Conservation (phyloP, 2,797 vertebrate genomes). For the Chelon labrosus region DNA sequence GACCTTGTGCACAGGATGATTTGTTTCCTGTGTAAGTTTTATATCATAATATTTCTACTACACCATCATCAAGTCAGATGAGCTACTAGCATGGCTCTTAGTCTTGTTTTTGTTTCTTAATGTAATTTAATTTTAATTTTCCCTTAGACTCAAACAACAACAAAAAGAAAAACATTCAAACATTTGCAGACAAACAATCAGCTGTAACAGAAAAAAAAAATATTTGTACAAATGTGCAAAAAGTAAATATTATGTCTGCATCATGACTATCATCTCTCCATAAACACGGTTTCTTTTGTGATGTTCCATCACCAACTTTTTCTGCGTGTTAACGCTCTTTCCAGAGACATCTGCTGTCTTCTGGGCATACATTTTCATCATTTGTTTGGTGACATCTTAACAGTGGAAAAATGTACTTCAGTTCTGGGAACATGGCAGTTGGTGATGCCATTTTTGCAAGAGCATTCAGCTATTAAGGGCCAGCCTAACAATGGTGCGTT, state of each 20-base stretch:
- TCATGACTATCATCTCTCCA: conserved; percentile 5
- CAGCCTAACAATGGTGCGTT: conserved; percentile 56
- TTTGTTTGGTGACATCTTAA: conserved; percentile 70
- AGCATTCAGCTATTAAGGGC: conserved; percentile 66
- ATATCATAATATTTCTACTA: neutral
- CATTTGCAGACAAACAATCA: neutral
- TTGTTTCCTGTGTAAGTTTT: neutral
- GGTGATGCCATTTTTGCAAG: conserved; percentile 58
- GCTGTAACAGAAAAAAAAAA: neutral
- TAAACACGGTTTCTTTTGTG: conserved; percentile 14
- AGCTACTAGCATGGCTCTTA: neutral
- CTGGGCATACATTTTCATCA: conserved; percentile 57
- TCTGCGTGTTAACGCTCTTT: conserved; percentile 38
- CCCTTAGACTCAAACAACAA: neutral
- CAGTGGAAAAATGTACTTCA: conserved; percentile 75
- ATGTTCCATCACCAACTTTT: conserved; percentile 22
- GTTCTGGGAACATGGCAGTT: conserved; percentile 67
- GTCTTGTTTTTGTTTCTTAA: no score
- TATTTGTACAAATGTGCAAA: neutral
- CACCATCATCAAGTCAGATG: neutral
- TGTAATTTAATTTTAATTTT: no score
- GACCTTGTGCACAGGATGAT: neutral
- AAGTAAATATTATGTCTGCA: neutral
- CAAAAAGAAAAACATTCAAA: neutral
- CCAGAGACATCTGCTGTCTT: conserved; percentile 64